Conservation (phyloP, 1,140 invertebrate genomes). For the Leptinotarsa lineolata region DNA sequence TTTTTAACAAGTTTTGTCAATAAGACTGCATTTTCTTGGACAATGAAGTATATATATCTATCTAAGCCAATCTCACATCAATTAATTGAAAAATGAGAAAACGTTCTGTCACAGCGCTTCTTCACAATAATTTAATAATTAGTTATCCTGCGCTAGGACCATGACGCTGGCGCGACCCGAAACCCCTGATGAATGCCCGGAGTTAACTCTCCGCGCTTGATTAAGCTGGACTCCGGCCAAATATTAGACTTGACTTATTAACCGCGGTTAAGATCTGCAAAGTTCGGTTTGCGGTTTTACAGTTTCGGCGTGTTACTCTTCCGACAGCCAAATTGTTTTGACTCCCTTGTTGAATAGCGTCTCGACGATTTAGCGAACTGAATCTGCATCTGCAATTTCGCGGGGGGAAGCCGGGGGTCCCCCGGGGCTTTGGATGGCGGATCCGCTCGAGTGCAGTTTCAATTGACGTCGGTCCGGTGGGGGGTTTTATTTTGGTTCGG, state of each 20-base stretch:
- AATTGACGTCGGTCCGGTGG: background rate
- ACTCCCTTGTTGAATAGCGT: background rate
- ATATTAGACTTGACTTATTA: constrained; percentile 9
- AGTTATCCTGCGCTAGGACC: no score
- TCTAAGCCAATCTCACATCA: no score
- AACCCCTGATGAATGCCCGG: constrained; percentile 1
- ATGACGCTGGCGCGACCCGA: background rate
- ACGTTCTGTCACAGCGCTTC: no score
- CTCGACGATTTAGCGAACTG: background rate
- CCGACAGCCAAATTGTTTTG: background rate
- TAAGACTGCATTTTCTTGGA: no score
- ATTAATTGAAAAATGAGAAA: no score
- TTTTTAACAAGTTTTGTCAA: no score
- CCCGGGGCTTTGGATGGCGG: background rate
- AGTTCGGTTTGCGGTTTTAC: constrained; percentile 5
- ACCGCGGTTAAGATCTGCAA: constrained; percentile 2
- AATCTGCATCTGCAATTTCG: background rate
- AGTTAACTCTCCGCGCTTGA: background rate
- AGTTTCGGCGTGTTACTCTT: background rate
- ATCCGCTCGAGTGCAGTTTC: background rate
- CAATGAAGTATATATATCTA: no score
- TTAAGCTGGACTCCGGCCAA: constrained; percentile 1
- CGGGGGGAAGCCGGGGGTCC: background rate
- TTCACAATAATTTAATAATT: no score
- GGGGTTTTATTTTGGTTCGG: background rate